These are phyloP conservation scores for Buphagus erythrorhynchus DNA, from an alignment of 2,797 vertebrate species.

Conservation along the genomic window DNA sequence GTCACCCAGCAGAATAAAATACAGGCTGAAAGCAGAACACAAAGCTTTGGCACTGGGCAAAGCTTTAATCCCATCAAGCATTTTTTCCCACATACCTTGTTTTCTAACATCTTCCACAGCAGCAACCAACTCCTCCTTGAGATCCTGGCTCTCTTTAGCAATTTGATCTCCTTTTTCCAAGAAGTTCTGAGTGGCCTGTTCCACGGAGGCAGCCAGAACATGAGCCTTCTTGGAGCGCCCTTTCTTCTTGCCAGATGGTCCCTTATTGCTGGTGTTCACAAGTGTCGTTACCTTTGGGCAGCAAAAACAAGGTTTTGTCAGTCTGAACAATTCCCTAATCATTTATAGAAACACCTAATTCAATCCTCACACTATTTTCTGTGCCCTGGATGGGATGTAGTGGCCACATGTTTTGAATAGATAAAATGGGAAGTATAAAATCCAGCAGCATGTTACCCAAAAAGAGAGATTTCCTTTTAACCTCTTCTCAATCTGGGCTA, in stretches of 20 bases:
- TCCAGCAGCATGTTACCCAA: neutral
- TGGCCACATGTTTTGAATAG: neutral
- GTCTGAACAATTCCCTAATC: neutral
- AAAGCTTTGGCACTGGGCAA: neutral
- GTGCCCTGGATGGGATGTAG: neutral
- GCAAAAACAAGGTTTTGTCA: neutral
- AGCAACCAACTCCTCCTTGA: conserved; percentile 94
- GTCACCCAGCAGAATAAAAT: neutral
- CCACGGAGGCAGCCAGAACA: conserved; percentile 95
- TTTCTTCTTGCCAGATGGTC: conserved; percentile 98
- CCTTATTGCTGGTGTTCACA: conserved; percentile 98
- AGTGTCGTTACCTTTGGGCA: conserved; percentile 91
- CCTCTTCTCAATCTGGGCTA: neutral
- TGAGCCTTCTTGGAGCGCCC: conserved; percentile 99
- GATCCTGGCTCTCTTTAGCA: conserved; percentile 96
- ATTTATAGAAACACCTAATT: neutral
- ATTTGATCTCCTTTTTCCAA: conserved; percentile 98
- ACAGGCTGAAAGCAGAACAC: neutral
- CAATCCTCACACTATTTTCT: neutral
- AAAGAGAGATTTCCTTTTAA: neutral
- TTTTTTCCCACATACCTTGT: conserved; percentile 82
- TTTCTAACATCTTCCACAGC: conserved; percentile 97
- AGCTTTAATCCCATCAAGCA: neutral
- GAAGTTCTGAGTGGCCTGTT: conserved; percentile 98
- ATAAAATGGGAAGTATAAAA: neutral